A percentile compares a stretch with the other conserved stretches of the same genome.
Conservation (phyloP, 2,888 invertebrate genomes). For the Cremastobaeus sp. region DNA sequence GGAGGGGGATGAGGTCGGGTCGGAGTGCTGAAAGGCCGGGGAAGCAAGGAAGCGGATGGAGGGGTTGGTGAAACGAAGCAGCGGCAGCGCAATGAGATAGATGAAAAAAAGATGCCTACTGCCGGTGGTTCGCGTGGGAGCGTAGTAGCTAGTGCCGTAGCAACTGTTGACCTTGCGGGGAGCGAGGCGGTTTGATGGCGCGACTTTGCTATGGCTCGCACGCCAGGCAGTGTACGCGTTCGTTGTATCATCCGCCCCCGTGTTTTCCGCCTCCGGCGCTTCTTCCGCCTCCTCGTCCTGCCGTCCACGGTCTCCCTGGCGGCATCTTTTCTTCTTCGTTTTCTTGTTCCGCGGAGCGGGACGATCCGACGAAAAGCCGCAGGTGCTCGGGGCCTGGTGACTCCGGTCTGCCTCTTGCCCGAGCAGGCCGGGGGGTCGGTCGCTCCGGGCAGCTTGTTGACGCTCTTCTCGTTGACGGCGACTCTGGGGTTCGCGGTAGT, state of each 20-base stretch:
- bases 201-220: constrained; percentile 17
- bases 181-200: constrained; percentile 10
- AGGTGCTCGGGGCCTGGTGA: constrained; percentile 5
- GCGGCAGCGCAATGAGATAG: constrained; percentile 72
- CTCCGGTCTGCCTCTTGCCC: constrained; percentile 24
- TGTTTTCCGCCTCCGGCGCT: constrained; percentile 11
- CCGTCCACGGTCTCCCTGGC: constrained; percentile 41
- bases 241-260: constrained; percentile 11
- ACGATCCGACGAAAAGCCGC: constrained; percentile 29
- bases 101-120: constrained; percentile 66
- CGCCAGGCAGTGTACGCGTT: constrained; percentile 65
- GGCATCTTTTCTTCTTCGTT: constrained; percentile 52
- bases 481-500: neutral
- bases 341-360: constrained; percentile 35
- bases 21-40: constrained; percentile 64
- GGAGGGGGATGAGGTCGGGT: too few relatives aligned
- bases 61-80: constrained; percentile 69
- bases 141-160: constrained; percentile 23
- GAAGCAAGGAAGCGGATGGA: constrained; percentile 66
- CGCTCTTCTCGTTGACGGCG: neutral
- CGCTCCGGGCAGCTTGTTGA: constrained; percentile 8
- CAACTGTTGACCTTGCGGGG: constrained; percentile 41
- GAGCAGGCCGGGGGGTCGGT: constrained; percentile 18
- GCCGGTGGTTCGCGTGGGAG: constrained; percentile 44
- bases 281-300: constrained; percentile 35